A percentile compares a stretch with the other conserved stretches of the same genome.
phyloP scores from a whole-genome alignment of 2,797 vertebrate species.

The Sebastes hubbsi region DNA sequence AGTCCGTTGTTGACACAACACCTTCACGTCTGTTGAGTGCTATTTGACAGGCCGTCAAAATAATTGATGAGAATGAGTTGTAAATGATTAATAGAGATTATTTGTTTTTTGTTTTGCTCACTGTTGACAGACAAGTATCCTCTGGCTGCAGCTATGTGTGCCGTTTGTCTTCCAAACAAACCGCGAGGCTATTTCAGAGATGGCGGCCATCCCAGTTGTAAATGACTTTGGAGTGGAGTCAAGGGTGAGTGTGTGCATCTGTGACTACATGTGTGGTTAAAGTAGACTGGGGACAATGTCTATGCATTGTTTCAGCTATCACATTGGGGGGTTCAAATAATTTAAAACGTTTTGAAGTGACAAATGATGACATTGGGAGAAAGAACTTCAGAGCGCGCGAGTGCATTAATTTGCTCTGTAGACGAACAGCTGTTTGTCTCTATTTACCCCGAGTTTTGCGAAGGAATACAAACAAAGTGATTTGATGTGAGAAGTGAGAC shows the following conservation, averaged over 20 bases:
- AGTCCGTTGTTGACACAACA: slow-evolving; percentile 20
- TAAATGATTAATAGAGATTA: slow-evolving; percentile 59
- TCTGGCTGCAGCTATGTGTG: slow-evolving; percentile 42
- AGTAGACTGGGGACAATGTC: not conserved
- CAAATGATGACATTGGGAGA: slow-evolving; percentile 27
- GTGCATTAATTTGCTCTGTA: slow-evolving; percentile 23
- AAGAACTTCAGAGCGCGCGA: slow-evolving; percentile 1
- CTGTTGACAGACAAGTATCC: slow-evolving; percentile 57
- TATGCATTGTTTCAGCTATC: slow-evolving; percentile 26
- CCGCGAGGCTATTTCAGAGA: slow-evolving; percentile 60
- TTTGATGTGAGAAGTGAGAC: slow-evolving; percentile 43
- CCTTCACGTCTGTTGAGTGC: slow-evolving; percentile 12
- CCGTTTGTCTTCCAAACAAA: slow-evolving; percentile 57
- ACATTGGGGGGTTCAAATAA: not conserved
- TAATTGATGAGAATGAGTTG: slow-evolving; percentile 38
- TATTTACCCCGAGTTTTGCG: slow-evolving; percentile 23
- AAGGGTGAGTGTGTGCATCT: slow-evolving; percentile 49
- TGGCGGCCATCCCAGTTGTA: slow-evolving; percentile 67
- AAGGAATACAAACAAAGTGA: slow-evolving; percentile 34
- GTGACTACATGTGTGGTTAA: slow-evolving; percentile 11
- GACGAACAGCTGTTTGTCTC: slow-evolving; percentile 48
- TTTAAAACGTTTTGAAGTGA: slow-evolving; percentile 5
- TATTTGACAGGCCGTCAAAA: slow-evolving; percentile 27
- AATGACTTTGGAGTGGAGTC: slow-evolving; percentile 77
- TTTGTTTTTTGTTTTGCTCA: slow-evolving; percentile 56